Conservation (phyloP, 2,113 vertebrate genomes). For the Rhynchomys soricoides region DNA sequence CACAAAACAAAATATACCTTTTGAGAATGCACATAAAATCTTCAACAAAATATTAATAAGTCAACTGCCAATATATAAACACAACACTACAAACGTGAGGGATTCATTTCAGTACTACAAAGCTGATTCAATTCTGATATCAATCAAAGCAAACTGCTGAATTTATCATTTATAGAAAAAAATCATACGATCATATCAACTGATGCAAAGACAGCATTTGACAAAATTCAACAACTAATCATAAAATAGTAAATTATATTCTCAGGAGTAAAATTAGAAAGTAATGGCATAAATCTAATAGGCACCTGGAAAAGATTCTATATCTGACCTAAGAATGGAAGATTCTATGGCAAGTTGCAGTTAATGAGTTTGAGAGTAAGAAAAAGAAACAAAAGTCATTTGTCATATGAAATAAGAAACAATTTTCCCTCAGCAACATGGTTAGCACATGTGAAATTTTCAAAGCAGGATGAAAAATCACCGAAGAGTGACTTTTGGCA, state of each 20-base stretch:
- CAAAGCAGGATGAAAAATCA: not conserved
- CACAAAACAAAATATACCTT: not conserved
- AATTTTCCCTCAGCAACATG: not conserved
- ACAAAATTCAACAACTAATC: not conserved
- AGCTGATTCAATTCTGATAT: not conserved
- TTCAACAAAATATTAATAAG: not conserved
- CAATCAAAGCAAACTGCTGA: not conserved
- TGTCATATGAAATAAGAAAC: not conserved
- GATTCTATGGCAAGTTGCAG: not conserved
- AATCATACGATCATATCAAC: not conserved
- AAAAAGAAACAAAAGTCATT: not conserved
- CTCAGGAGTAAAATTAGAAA: slow-evolving; percentile 5
- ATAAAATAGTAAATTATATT: slow-evolving; percentile 3
- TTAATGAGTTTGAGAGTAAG: not conserved
- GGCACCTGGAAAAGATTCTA: not conserved
- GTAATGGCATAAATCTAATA: not conserved
- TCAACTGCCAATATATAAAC: not conserved
- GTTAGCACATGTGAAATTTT: not conserved
- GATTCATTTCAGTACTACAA: not conserved
- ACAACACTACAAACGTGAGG: not conserved
- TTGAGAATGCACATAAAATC: not conserved
- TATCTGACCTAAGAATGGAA: not conserved
- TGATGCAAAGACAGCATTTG: not conserved
- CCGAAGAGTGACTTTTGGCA: not conserved
- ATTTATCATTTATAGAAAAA: slow-evolving; percentile 1